phyloP scores from a whole-genome alignment of 2,797 vertebrate species.

The Acrossocheilus fasciatus region DNA sequence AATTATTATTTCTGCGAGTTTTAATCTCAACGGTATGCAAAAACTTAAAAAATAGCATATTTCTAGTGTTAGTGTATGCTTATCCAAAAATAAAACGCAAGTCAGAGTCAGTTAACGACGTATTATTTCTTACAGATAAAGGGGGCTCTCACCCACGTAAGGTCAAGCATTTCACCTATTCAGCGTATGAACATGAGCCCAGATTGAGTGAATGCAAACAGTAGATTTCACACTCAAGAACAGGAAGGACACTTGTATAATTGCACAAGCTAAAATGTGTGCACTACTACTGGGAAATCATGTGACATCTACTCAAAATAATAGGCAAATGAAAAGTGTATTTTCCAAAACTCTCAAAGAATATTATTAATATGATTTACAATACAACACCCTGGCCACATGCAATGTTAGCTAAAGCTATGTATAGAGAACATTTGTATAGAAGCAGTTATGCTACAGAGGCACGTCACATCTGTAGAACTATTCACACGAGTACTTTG shows the following conservation, averaged over 20 bases:
- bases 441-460: conserved; percentile 56
- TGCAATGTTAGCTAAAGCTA: conserved; percentile 57
- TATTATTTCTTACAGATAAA: conserved; percentile 46
- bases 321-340: conserved; percentile 10
- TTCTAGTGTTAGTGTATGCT: conserved; percentile 47
- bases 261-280: conserved; percentile 59
- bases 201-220: conserved; percentile 40
- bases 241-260: conserved; percentile 67
- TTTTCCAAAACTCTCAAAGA: conserved; percentile 19
- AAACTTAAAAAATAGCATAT: conserved; percentile 60
- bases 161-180: conserved; percentile 46
- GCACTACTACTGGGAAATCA: conserved; percentile 47
- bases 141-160: conserved; percentile 40
- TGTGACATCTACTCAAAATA: conserved; percentile 29
- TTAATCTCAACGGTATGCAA: conserved; percentile 58
- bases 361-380: conserved; percentile 40
- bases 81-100: conserved; percentile 47
- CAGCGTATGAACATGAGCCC: conserved; percentile 35
- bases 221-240: conserved; percentile 54
- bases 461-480: conserved; percentile 53
- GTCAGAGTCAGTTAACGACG: conserved; percentile 32
- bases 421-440: conserved; percentile 50
- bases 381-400: conserved; percentile 54
- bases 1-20: conserved; percentile 45
- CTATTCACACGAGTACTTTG: conserved; percentile 56